Evolutionary conservation across 2,113 vertebrate species (phyloP).

Genomic region (Erpornis zantholeuca): DNA sequence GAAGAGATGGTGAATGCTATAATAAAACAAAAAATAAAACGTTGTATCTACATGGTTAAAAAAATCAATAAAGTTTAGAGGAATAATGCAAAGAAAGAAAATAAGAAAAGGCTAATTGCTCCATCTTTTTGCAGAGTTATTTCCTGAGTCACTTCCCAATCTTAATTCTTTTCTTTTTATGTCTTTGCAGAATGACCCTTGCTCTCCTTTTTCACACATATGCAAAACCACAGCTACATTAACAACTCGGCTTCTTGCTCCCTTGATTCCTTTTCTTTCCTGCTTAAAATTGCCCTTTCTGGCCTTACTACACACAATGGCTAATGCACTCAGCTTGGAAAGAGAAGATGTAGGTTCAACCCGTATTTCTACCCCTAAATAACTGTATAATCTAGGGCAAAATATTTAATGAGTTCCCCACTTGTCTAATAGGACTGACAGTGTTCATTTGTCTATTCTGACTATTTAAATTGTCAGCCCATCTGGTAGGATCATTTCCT

Average conservation of each 20-base stretch:
- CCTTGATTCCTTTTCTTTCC: constrained; percentile 23
- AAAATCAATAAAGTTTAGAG: constrained; percentile 48
- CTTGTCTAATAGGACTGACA: neutral
- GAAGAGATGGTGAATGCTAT: constrained; percentile 21
- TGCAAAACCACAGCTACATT: constrained; percentile 44
- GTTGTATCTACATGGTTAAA: constrained; percentile 5
- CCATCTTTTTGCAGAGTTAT: constrained; percentile 46
- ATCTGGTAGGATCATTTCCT: constrained; percentile 13
- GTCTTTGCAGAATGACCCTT: constrained; percentile 32
- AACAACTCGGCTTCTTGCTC: constrained; percentile 13
- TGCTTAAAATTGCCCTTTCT: constrained; percentile 37
- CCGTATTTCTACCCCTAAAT: constrained; percentile 16
- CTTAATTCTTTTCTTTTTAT: constrained; percentile 51
- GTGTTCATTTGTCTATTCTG: neutral
- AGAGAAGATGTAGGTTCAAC: neutral
- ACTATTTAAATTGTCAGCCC: constrained; percentile 18
- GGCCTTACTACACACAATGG: constrained; percentile 7
- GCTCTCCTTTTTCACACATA: constrained; percentile 38
- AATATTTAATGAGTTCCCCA: constrained; percentile 18
- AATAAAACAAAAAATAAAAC: constrained; percentile 40
- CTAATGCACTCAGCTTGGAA: neutral
- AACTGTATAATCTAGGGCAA: neutral
- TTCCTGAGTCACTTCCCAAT: constrained; percentile 43
- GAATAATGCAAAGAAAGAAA: constrained; percentile 40
- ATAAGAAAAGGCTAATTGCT: constrained; percentile 55